These are phyloP conservation scores for Cichladusa arquata DNA, from an alignment of 2,113 vertebrate species.

Conservation along the genomic window DNA sequence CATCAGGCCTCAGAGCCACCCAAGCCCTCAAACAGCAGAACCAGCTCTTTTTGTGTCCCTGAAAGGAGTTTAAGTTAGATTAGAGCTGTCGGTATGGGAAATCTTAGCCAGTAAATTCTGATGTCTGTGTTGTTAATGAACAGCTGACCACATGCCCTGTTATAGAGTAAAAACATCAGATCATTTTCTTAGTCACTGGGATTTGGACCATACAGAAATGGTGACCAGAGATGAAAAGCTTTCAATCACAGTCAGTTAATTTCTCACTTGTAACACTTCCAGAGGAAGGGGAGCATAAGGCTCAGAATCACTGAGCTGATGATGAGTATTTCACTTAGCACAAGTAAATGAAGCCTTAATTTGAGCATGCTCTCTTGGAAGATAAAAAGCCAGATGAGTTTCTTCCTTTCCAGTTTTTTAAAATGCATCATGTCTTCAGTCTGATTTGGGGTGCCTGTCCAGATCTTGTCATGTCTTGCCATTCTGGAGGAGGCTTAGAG, in stretches of 20 bases:
- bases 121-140: too few species aligned
- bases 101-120: too few species aligned
- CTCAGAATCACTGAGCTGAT: not conserved
- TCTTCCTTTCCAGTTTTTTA: not conserved
- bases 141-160: too few species aligned
- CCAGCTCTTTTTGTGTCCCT: not conserved
- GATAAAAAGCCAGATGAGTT: not conserved
- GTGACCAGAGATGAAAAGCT: not conserved
- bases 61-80: too few species aligned
- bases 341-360: not conserved
- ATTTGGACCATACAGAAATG: not conserved
- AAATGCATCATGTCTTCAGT: not conserved
- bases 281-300: not conserved
- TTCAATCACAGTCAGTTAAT: not conserved
- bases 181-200: not conserved
- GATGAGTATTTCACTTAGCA: not conserved
- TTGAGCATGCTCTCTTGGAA: not conserved
- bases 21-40: not conserved
- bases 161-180: not conserved
- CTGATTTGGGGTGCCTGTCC: not conserved
- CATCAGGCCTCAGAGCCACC: rapidly evolving
- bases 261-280: not conserved
- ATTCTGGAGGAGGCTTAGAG: not conserved
- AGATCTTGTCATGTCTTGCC: not conserved
- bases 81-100: too few species aligned